Evolutionary conservation across 1,140 invertebrate species (phyloP).

Genomic region (Lepidurus couesii): DNA sequence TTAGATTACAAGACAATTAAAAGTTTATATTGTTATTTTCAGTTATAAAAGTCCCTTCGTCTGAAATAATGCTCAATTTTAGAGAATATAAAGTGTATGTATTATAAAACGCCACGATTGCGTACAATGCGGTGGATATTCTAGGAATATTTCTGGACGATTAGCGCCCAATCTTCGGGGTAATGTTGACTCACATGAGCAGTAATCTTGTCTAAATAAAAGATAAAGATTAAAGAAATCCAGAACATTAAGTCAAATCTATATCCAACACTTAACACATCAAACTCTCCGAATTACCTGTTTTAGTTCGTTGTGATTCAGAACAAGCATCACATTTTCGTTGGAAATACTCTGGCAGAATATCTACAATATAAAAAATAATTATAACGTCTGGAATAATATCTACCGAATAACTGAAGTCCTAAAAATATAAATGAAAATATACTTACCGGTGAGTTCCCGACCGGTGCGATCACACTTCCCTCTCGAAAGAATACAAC

Average conservation of each 20-base stretch:
- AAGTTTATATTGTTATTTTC: no score
- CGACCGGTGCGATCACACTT: neutral
- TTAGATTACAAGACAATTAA: no score
- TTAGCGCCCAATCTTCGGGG: neutral
- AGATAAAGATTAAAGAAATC: neutral
- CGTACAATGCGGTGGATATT: neutral
- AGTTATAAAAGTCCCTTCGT: no score
- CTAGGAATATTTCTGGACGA: neutral
- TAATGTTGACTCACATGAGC: neutral
- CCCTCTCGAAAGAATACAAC: neutral
- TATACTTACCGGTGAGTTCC: neutral
- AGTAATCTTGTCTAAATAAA: neutral
- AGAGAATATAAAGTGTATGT: no score
- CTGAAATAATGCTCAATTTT: no score
- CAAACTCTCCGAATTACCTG: neutral
- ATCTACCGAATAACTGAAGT: no score
- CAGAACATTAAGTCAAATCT: neutral
- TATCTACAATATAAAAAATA: neutral
- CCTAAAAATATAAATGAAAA: neutral
- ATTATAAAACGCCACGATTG: no score
- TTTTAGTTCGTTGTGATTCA: neutral
- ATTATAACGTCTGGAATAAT: no score
- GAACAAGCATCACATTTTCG: neutral
- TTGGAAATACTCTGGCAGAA: neutral
- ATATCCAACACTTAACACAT: neutral